These are phyloP conservation scores for Drosophila pandora DNA, from an alignment of 1,140 invertebrate genomes.

Conservation along the genomic window DNA sequence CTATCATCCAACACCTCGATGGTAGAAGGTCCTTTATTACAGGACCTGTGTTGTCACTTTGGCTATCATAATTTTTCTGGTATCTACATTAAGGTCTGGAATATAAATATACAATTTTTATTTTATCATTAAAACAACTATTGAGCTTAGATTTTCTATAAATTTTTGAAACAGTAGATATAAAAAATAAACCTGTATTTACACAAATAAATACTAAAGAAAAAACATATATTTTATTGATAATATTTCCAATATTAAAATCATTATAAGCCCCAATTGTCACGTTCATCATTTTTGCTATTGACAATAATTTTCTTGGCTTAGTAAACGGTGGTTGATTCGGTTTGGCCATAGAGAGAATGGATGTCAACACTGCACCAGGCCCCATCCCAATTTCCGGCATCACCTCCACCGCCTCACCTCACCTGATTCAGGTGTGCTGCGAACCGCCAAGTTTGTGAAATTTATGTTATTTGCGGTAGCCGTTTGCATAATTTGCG, in stretches of 20 bases:
- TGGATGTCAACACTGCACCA: constrained; percentile 24
- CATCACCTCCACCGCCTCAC: neutral
- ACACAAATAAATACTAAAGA: neutral
- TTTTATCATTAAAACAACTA: too few species aligned
- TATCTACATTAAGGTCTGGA: neutral
- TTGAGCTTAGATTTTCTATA: too few species aligned
- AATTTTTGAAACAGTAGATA: too few species aligned
- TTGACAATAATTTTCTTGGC: constrained; percentile 4
- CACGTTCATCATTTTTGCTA: neutral
- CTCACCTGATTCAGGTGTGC: constrained; percentile 56
- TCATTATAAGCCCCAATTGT: neutral
- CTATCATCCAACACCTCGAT: constrained; percentile 61
- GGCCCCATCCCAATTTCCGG: neutral
- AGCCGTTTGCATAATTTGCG: constrained; percentile 81
- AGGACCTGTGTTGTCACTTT: neutral
- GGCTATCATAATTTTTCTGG: neutral
- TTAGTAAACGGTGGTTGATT: constrained; percentile 1
- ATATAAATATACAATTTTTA: too few species aligned
- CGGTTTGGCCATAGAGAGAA: neutral
- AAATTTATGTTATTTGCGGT: constrained; percentile 82
- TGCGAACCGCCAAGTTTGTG: constrained; percentile 69
- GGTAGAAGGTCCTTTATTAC: neutral
- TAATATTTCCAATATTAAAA: neutral
- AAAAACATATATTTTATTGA: neutral
- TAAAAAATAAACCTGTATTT: too few species aligned